A percentile compares a stretch with the other conserved stretches of the same genome.
phyloP scores from a whole-genome alignment of 2,888 invertebrate genomes.

The Oegoconia quadripuncta region DNA sequence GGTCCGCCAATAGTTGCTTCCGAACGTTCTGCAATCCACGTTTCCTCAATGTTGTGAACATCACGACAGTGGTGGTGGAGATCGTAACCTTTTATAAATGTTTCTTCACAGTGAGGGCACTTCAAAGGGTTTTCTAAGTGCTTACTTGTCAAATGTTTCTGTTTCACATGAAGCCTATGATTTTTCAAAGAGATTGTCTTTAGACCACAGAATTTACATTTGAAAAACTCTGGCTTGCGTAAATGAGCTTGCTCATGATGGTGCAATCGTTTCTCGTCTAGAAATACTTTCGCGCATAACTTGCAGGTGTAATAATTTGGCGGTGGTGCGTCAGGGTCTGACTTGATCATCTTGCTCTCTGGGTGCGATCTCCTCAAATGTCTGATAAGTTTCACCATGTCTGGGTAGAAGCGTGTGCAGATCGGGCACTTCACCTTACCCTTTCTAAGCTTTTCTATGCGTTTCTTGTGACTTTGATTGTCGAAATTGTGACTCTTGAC shows the following conservation, averaged over 20 bases:
- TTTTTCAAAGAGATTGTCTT: conserved; percentile 60
- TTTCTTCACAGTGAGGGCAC: conserved; percentile 62
- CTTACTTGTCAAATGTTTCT: conserved; percentile 56
- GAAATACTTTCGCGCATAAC: conserved; percentile 66
- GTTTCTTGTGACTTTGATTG: conserved; percentile 57
- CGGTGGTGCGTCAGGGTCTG: conserved; percentile 69
- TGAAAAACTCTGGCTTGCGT: conserved; percentile 63
- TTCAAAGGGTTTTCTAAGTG: conserved; percentile 60
- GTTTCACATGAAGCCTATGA: conserved; percentile 64
- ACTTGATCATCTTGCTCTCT: conserved; percentile 74
- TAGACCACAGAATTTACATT: conserved; percentile 71
- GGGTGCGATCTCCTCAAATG: conserved; percentile 68
- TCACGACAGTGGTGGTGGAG: conserved; percentile 66
- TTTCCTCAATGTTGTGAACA: conserved; percentile 57
- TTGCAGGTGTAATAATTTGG: conserved; percentile 59
- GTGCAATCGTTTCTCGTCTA: conserved; percentile 53
- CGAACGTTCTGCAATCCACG: conserved; percentile 62
- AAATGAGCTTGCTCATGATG: conserved; percentile 61
- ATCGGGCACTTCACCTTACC: conserved; percentile 70
- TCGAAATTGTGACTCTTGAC: conserved; percentile 76
- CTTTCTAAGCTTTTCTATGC: conserved; percentile 59
- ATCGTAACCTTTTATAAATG: conserved; percentile 60
- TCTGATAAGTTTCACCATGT: conserved; percentile 63
- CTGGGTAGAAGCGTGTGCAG: conserved; percentile 61
- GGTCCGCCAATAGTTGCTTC: conserved; percentile 50